Conservation (phyloP, 2,888 invertebrate species). For the Tetragonula carbonaria region DNA sequence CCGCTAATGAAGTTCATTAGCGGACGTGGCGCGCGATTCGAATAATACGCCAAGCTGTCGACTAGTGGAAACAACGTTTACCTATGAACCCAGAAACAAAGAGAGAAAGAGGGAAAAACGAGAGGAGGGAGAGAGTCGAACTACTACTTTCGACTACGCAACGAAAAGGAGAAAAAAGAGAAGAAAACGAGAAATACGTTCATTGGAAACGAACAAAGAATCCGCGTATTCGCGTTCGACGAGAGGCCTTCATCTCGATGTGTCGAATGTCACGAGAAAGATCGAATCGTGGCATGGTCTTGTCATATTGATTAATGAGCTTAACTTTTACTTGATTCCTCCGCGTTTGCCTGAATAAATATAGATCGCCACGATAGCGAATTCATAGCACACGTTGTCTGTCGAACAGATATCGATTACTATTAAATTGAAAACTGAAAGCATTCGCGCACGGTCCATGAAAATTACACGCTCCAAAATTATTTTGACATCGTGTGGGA, state of each 20-base stretch:
- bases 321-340: background rate
- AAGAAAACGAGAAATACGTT: background rate
- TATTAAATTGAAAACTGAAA: too few species aligned
- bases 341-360: background rate
- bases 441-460: too few species aligned
- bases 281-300: constrained; percentile 25
- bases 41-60: constrained; percentile 22
- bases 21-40: constrained; percentile 22
- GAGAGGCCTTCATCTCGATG: constrained; percentile 10
- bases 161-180: too few species aligned
- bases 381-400: constrained; percentile 7
- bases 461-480: too few species aligned
- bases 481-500: too few species aligned
- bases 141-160: too few species aligned
- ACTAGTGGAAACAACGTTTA: constrained; percentile 25
- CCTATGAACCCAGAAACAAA: background rate
- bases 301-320: constrained; percentile 51
- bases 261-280: constrained; percentile 21
- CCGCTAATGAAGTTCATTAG: constrained; percentile 66
- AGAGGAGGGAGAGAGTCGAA: too few species aligned
- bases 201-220: constrained; percentile 28
- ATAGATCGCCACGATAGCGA: background rate
- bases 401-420: background rate
- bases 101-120: too few species aligned
- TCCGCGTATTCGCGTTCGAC: constrained; percentile 22